phyloP scores from a whole-genome alignment of 2,113 vertebrate species.

The Colinus virginianus region DNA sequence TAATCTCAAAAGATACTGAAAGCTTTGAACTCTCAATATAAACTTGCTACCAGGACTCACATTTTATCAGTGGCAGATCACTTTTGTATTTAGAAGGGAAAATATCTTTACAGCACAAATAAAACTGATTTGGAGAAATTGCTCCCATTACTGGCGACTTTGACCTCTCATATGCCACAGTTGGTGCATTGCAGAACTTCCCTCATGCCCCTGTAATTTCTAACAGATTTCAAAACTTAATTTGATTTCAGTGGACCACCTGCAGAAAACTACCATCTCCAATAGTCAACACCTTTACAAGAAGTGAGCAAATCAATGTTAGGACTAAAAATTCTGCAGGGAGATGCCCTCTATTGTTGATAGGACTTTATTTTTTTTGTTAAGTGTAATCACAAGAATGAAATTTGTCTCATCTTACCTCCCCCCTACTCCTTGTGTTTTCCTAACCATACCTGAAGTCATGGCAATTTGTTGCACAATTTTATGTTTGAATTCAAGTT shows the following conservation, averaged over 20 bases:
- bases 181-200: too few relatives aligned
- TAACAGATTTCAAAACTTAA: neutral
- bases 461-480: neutral
- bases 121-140: neutral
- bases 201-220: neutral
- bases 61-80: neutral
- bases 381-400: neutral
- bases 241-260: too few relatives aligned
- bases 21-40: neutral
- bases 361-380: neutral
- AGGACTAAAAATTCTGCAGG: neutral
- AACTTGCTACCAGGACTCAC: neutral
- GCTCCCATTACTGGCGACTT: neutral
- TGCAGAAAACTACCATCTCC: neutral
- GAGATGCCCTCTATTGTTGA: neutral
- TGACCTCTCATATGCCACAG: neutral
- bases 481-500: neutral
- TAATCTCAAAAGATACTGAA: neutral
- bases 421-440: neutral
- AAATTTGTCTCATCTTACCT: neutral
- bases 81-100: neutral
- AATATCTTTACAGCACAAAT: neutral
- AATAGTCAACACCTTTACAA: neutral
- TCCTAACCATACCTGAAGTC: neutral
- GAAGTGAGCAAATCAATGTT: neutral